phyloP scores from a whole-genome alignment of 2,797 vertebrate genomes.

The Spinibarbus caldwelli region DNA sequence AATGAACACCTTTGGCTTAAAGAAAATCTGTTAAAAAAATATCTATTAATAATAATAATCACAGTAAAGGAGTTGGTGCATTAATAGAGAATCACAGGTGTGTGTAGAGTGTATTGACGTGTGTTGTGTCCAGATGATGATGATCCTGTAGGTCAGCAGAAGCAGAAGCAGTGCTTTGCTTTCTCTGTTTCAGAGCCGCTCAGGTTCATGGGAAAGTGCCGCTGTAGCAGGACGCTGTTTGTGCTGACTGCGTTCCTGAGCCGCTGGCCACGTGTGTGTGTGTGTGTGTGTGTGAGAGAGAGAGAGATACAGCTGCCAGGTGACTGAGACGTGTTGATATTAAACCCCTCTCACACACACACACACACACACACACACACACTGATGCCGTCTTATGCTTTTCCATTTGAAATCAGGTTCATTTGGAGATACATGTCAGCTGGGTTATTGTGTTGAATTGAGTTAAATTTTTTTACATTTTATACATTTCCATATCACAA shows the following conservation, averaged over 20 bases:
- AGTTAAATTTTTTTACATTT: too few relatives aligned
- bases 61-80: neutral
- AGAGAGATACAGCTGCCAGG: slow-evolving; percentile 83
- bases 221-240: slow-evolving; percentile 81
- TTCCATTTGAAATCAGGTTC: neutral
- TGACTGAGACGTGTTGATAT: slow-evolving; percentile 70
- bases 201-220: slow-evolving; percentile 81
- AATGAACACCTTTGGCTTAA: neutral
- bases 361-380: neutral
- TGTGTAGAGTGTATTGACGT: neutral
- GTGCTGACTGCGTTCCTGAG: slow-evolving; percentile 79
- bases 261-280: slow-evolving; percentile 76
- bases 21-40: neutral
- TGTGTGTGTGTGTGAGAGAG: slow-evolving; percentile 52
- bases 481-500: neutral
- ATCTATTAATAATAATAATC: too few relatives aligned
- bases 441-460: neutral
- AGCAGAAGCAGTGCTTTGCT: neutral
- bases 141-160: slow-evolving; percentile 28
- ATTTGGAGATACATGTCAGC: neutral
- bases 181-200: slow-evolving; percentile 67
- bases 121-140: slow-evolving; percentile 14
- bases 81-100: neutral
- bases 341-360: slow-evolving; percentile 5
- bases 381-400: neutral